Base-by-base conservation (phyloP, 2,888 invertebrate genomes). In the Rambutsinella grinnellia region DNA sequence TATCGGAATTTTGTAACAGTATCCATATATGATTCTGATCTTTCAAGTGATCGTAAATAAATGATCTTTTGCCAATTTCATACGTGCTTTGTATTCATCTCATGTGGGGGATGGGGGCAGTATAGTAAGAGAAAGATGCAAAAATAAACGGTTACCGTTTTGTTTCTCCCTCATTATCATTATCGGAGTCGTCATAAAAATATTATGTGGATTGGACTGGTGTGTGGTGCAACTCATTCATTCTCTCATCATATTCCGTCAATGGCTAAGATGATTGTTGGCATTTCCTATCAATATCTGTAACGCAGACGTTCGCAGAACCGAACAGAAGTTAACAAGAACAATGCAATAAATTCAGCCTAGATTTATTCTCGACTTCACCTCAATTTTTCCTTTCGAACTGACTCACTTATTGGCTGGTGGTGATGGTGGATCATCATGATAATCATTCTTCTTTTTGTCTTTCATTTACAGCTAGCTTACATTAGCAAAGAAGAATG, bases 121-220 rank as follows among this genome's bases (percentile, higher is more conserved):
- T 3, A 49, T 36, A 62, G 6, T 21, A 27, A 49, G 17, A 24
- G 17, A 54, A 47, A 36, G 36, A 36, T 36, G 36, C 36, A 24
- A 53, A 24, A 21, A 15, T 36, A 36, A 56, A 75, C 67, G 68
- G n/a, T 62, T 74, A 74, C 67, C 56, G 74, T 74, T n/a, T n/a
- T 74, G 72, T 51, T 51, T 60, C 51, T 69, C n/a, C 62, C 75
- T 75, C 75, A 75, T 75, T 75, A 75, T 67, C 67, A 62, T 75
- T 65, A 62, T 49, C 49, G 15, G 36, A 36, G 36, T 8, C 13
- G 36, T 13, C 36, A 36, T 36, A 36, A 36, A 36, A 8, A 74
- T 66, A 67, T 28, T 57, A 74, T 67, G 74, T 66, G 51, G 61
- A 74, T 68, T 75, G 68, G 60, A 75, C 62, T 75, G 74, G 67